phyloP scores from a whole-genome alignment of 2,888 invertebrate species.

The Brachyopa scutellaris region DNA sequence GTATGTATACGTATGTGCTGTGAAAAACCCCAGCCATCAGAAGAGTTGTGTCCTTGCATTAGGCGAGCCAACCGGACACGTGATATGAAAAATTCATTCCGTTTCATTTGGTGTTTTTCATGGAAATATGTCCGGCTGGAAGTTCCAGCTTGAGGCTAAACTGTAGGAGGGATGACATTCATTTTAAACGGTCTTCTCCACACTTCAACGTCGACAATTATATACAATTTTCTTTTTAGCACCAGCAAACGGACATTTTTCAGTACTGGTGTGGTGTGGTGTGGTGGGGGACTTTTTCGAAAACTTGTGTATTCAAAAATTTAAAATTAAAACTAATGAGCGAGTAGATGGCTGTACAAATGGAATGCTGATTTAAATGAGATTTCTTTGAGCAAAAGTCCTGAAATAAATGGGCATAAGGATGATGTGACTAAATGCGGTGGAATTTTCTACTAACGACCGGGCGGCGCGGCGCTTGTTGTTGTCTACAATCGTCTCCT shows the following conservation, averaged over 20 bases:
- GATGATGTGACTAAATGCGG: background rate
- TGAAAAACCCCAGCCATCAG: background rate
- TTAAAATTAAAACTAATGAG: conserved; percentile 30
- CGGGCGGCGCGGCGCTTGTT: too few relatives aligned
- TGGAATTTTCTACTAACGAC: background rate
- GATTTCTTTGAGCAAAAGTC: background rate
- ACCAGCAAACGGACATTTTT: too few relatives aligned
- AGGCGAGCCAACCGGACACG: conserved; percentile 32
- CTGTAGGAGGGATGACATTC: too few relatives aligned
- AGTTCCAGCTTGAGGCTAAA: too few relatives aligned
- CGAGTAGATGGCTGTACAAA: background rate
- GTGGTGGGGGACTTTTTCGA: background rate
- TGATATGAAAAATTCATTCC: conserved; percentile 65
- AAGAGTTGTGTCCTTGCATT: conserved; percentile 11
- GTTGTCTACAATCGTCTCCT: too few relatives aligned
- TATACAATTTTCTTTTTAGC: background rate
- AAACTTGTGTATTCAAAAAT: conserved; percentile 1
- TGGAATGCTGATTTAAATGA: background rate
- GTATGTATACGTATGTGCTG: background rate
- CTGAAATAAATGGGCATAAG: too few relatives aligned
- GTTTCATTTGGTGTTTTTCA: conserved; percentile 39
- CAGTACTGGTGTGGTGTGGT: too few relatives aligned
- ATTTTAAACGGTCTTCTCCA: too few relatives aligned
- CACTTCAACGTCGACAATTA: background rate
- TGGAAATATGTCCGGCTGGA: conserved; percentile 26